A percentile compares a stretch with the other conserved stretches of the same genome.
These are phyloP conservation scores for Sinocyclocheilus anophthalmus DNA, from an alignment of 2,113 vertebrate species.

Conservation along the genomic window DNA sequence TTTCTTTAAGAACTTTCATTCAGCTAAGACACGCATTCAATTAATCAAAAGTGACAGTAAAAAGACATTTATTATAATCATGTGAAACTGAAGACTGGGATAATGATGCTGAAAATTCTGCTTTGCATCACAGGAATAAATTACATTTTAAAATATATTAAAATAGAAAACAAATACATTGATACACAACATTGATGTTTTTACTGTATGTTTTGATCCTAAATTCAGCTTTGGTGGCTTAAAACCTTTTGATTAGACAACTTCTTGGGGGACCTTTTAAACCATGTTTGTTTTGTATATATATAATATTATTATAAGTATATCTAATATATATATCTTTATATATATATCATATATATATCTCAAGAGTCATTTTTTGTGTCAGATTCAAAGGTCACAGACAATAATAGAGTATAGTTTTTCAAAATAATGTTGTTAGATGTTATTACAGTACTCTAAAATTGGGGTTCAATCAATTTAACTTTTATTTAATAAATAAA, in stretches of 20 bases:
- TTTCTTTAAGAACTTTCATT: no score
- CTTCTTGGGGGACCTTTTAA: background rate
- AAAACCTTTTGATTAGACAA: accelerated
- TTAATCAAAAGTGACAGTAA: no score
- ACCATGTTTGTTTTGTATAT: background rate
- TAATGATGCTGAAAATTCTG: background rate
- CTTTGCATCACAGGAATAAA: background rate
- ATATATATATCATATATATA: no score
- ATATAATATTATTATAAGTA: no score
- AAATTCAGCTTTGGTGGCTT: background rate
- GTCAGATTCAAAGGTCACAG: no score
- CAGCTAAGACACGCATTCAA: no score
- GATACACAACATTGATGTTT: background rate
- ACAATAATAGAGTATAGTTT: background rate
- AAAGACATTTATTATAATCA: no score
- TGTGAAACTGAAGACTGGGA: background rate
- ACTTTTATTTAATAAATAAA: background rate
- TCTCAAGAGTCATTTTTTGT: no score
- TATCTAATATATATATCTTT: no score
- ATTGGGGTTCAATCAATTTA: no score
- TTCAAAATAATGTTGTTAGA: background rate
- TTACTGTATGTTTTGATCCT: background rate
- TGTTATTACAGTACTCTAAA: no score
- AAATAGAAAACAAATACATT: background rate
- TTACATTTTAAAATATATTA: background rate